Percentiles rank a stretch among this genome's conserved stretches.
Evolutionary conservation across 2,888 invertebrate species (phyloP).

Genomic region (Ormyrus labotus): DNA sequence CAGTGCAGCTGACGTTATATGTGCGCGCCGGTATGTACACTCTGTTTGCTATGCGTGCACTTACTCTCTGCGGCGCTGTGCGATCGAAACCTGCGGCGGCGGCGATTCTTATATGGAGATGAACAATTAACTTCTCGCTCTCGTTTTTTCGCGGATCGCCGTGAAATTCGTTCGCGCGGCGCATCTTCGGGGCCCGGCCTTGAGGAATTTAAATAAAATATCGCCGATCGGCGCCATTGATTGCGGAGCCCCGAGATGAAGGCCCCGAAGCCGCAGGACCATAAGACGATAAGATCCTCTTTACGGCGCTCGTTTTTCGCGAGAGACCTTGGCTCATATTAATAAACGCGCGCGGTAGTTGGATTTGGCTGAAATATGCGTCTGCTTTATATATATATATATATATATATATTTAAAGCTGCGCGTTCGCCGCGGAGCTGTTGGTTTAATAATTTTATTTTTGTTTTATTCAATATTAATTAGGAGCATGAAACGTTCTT

Average conservation of each 20-base stretch:
- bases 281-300: conserved; percentile 50
- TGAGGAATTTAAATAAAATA: conserved; percentile 40
- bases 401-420: neutral
- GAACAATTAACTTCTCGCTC: too few relatives aligned
- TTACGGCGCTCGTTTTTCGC: conserved; percentile 47
- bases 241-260: neutral
- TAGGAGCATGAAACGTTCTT: too few relatives aligned
- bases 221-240: neutral
- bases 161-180: too few relatives aligned
- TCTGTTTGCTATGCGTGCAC: conserved; percentile 1
- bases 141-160: too few relatives aligned
- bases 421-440: neutral
- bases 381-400: neutral
- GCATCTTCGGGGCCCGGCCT: neutral
- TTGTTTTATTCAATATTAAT: too few relatives aligned
- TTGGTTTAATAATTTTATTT: too few relatives aligned
- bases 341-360: neutral
- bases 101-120: too few relatives aligned
- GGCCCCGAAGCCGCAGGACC: neutral
- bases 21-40: neutral
- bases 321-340: conserved; percentile 1
- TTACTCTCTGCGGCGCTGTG: neutral
- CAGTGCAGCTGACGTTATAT: conserved; percentile 29
- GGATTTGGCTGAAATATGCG: conserved; percentile 28
- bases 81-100: neutral